Base-by-base conservation (phyloP, 2,797 vertebrate species). In the Hydrocynus forskahlii region DNA sequence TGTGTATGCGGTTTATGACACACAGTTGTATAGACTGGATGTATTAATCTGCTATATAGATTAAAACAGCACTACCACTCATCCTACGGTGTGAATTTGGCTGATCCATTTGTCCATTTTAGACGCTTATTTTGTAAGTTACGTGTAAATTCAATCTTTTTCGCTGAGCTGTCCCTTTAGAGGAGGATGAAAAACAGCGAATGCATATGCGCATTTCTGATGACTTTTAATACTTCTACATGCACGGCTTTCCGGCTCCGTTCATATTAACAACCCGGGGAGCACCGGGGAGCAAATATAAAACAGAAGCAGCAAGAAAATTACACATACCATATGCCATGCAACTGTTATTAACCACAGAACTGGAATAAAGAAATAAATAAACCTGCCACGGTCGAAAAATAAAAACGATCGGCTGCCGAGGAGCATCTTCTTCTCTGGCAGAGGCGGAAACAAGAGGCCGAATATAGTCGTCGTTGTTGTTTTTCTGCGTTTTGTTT, bases 401-500 rank as follows among this genome's bases (percentile, higher is more conserved):
- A 67, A 8, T 16, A 69, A 23, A 63, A 23, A 67, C 71, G 55
- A 38, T 29, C 64, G 38, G 63, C 7, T 29, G 4, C 23, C 14
- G 35, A 73, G 45, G 54, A 77, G 52, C 13, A 23, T 77, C 57
- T 64, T 40, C 63, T 48, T 76, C 40, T 10, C 78, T 80, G 60
- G 48, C 25, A 54, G 50, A 50, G 69, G 78, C 38, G 59, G n/a
- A n/a, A n/a, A n/a, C n/a, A n/a, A n/a, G 57, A 71, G 68, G 68
- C 77, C 60, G 75, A 79, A 81, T 69, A 75, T 63, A 80, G n/a
- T 35, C 45, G 57, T 72, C 55, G 45, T 52, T 43, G 40, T 43
- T 43, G 40, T 43, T 48, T 70, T 78, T 79, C 60, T 75, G 73
- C 2, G 5, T 89, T 74, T 67, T 76, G 82, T 80, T 73, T 83